phyloP scores from a whole-genome alignment of 1,140 invertebrate genomes.

The Mactra quadrangularis region DNA sequence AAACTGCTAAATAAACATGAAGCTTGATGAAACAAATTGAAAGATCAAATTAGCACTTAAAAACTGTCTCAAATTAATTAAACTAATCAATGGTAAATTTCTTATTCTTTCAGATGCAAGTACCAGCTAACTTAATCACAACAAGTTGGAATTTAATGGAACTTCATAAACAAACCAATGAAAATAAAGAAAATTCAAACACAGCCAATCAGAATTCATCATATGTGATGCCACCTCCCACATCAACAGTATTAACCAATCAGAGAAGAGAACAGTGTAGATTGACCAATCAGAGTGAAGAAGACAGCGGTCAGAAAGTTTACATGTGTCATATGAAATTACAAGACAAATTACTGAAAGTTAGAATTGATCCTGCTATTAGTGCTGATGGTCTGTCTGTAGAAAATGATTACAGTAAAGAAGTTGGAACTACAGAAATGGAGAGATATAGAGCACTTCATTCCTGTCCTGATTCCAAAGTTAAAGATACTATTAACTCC shows the following conservation, averaged over 20 bases:
- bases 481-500: conserved; percentile 61
- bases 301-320: conserved; percentile 52
- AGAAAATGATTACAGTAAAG: conserved; percentile 62
- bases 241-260: conserved; percentile 12
- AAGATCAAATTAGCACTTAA: no score
- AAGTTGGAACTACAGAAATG: conserved; percentile 64
- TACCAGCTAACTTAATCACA: conserved; percentile 66
- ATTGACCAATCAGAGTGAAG: conserved; percentile 16
- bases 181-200: background rate
- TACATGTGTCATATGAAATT: conserved; percentile 62
- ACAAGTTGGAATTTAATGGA: conserved; percentile 62
- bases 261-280: conserved; percentile 5
- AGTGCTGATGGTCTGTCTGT: conserved; percentile 57
- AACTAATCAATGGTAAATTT: no score
- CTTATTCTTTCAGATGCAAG: conserved; percentile 57
- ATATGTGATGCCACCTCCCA: conserved; percentile 1
- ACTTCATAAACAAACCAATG: conserved; percentile 38
- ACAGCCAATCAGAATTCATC: conserved; percentile 38
- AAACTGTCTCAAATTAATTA: no score
- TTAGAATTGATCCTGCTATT: conserved; percentile 53
- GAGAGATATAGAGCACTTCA: conserved; percentile 65
- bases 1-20: background rate
- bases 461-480: conserved; percentile 43
- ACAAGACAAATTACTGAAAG: conserved; percentile 64
- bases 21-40: background rate